phyloP scores from a whole-genome alignment of 2,113 vertebrate genomes.

The Pteropus alecto region DNA sequence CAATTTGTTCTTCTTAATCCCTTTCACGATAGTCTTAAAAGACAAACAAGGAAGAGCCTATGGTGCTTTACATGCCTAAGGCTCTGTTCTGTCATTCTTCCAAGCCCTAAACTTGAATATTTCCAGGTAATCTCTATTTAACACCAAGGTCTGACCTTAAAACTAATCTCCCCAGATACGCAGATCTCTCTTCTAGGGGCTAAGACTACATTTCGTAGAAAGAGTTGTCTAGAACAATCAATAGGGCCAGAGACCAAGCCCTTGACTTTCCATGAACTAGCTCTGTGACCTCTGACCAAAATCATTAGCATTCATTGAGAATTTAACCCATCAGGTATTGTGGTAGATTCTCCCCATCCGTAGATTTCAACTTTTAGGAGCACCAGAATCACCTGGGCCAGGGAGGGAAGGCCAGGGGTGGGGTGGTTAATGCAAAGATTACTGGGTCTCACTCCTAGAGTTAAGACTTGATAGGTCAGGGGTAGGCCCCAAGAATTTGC shows the following conservation, averaged over 20 bases:
- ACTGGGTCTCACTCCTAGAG: background rate
- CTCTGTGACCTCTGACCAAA: background rate
- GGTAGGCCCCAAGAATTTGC: background rate
- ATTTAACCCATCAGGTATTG: rapidly evolving
- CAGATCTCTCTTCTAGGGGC: background rate
- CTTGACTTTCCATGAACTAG: background rate
- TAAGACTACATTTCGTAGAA: background rate
- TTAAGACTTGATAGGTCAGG: background rate
- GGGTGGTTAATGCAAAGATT: background rate
- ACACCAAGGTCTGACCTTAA: background rate
- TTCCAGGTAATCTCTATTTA: background rate
- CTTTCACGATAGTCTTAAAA: background rate
- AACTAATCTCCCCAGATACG: background rate
- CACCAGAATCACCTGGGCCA: too few species aligned
- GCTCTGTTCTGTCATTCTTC: background rate
- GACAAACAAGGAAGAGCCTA: too few species aligned
- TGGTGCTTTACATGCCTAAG: background rate
- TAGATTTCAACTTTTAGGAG: background rate
- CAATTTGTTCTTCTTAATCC: too few species aligned
- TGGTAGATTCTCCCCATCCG: too few species aligned
- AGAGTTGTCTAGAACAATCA: background rate
- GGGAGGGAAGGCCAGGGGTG: too few species aligned
- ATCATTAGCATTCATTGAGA: background rate
- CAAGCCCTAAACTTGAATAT: background rate
- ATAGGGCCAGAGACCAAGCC: background rate